phyloP scores from a whole-genome alignment of 2,797 vertebrate genomes.

The Oceanodroma leucorhoa region DNA sequence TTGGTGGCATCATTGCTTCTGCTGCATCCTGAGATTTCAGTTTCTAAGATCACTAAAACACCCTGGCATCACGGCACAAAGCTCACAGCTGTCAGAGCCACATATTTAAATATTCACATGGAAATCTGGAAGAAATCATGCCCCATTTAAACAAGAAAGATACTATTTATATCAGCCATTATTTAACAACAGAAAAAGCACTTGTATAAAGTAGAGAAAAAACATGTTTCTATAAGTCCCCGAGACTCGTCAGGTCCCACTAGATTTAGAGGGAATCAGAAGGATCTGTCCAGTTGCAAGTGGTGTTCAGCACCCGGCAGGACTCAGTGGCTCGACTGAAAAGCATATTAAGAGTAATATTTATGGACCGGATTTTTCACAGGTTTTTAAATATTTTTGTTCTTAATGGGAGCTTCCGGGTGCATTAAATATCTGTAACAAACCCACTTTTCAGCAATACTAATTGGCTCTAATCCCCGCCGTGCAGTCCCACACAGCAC shows the following conservation, averaged over 20 bases:
- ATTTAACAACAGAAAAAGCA: background rate
- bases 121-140: constrained; percentile 24
- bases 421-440: background rate
- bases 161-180: background rate
- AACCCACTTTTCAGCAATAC: background rate
- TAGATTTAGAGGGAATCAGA: background rate
- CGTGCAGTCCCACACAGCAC: fast-evolving
- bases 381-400: background rate
- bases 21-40: background rate
- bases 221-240: background rate
- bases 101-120: background rate
- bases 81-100: background rate
- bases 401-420: background rate
- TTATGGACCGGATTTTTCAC: background rate
- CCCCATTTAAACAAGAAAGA: background rate
- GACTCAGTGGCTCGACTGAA: background rate
- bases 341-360: background rate
- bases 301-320: background rate
- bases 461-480: background rate
- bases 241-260: background rate
- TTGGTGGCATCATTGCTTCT: background rate
- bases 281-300: background rate
- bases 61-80: background rate
- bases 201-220: background rate
- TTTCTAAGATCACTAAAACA: background rate